Evolutionary conservation across 1,140 invertebrate genomes (phyloP).

Genomic region (Drosophila dunni): DNA sequence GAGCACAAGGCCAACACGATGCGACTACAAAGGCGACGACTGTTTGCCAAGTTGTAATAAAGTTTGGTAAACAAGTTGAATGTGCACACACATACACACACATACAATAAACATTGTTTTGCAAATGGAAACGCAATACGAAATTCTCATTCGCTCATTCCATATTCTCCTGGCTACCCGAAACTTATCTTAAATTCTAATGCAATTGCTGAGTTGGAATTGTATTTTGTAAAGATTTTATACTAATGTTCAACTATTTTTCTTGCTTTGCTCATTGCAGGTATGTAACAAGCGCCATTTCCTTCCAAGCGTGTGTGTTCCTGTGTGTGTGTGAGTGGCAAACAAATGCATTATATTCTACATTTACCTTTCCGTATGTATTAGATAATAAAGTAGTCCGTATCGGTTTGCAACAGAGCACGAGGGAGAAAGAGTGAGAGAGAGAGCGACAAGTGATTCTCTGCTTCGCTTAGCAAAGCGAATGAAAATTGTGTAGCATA

Average conservation of each 20-base stretch:
- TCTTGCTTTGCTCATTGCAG: conserved; percentile 27
- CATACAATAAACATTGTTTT: conserved; percentile 28
- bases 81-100: conserved; percentile 17
- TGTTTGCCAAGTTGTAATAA: conserved; percentile 82
- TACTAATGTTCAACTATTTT: conserved; percentile 60
- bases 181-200: conserved; percentile 83
- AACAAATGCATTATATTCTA: conserved; percentile 66
- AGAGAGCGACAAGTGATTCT: conserved; percentile 14
- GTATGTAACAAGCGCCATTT: not conserved
- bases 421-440: not conserved
- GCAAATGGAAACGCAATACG: conserved; percentile 40
- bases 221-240: conserved; percentile 54
- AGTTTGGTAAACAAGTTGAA: conserved; percentile 77
- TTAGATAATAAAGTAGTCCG: conserved; percentile 72
- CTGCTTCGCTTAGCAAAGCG: conserved; percentile 30
- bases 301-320: not conserved
- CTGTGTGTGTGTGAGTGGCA: conserved; percentile 55
- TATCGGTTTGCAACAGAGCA: conserved; percentile 39
- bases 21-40: conserved; percentile 75
- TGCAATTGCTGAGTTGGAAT: conserved; percentile 55
- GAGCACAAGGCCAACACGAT: conserved; percentile 32
- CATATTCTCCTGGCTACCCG: conserved; percentile 2
- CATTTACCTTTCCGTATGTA: conserved; percentile 27
- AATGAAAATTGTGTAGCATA: conserved; percentile 53
- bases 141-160: conserved; percentile 15